Evolutionary conservation across 1,140 invertebrate species (phyloP).

Genomic region (Goniozus legneri): DNA sequence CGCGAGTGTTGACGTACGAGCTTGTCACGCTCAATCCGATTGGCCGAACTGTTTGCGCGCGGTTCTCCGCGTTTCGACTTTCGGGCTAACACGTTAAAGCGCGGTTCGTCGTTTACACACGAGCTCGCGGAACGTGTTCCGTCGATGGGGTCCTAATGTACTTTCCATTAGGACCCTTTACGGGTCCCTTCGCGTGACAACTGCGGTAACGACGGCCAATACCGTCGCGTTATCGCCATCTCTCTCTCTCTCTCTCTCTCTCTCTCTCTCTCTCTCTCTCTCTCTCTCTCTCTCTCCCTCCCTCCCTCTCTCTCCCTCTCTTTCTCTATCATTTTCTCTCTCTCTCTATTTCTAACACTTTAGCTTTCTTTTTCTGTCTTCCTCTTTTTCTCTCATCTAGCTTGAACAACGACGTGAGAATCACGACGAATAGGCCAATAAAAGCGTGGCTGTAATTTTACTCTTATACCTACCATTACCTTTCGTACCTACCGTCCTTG

Average conservation of each 20-base stretch:
- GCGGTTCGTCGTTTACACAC: neutral
- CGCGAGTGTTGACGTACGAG: too few species aligned
- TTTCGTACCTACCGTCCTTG: too few species aligned
- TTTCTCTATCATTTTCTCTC: neutral
- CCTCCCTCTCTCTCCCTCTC: neutral
- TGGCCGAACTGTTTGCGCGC: too few species aligned
- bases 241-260: neutral
- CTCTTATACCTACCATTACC: too few species aligned
- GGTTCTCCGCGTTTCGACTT: too few species aligned
- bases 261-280: neutral
- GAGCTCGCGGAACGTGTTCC: neutral
- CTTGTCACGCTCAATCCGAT: too few species aligned
- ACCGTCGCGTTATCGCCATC: neutral
- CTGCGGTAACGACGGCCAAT: neutral
- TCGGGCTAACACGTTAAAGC: too few species aligned
- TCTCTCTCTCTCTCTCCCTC: neutral
- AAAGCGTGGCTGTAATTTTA: too few species aligned
- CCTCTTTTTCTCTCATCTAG: neutral
- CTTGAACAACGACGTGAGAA: too few species aligned
- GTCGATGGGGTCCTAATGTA: constrained; percentile 3
- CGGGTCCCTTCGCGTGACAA: neutral
- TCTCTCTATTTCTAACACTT: neutral
- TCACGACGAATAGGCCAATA: too few species aligned
- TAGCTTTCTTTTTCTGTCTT: neutral
- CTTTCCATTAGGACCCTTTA: constrained; percentile 11